Base-by-base conservation (phyloP, 2,888 invertebrate species). In the Sceliomorpha sp. region DNA sequence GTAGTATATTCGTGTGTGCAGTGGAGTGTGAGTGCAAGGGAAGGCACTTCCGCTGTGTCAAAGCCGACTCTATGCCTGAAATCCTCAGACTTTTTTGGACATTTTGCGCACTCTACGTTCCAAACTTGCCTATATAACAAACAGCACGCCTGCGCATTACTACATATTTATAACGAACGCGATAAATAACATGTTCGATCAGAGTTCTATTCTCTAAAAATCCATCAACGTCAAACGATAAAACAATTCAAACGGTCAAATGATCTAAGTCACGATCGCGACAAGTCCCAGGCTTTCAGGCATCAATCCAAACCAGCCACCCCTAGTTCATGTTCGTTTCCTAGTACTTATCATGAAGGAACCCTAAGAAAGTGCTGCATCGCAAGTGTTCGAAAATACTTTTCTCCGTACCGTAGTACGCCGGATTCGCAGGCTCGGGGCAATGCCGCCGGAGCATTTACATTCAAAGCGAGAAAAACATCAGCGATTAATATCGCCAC, bases 1-100 rank as follows among this genome's bases (percentile, higher is more conserved):
- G 63, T 70, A 59, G 63, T 63, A 70, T 72, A 63, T 69, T n/a
- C 66, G 69, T 75, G 78, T 70, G 77, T 83, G 78, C 77, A 81
- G 78, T 81, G 80, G 81, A 82, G 82, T 85, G 79, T 77, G 75
- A 85, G 87, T 87, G 87, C 86, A 85, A 83, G 82, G 85, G 82
- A 87, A 87, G 87, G 87, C 87, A 87, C 86, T 87, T 87, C 78
- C 83, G 84, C 86, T 86, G 82, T 81, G 76, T 81, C 67, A 67
- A 60, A 72, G 63, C 60, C 60, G 70, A 70, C 60, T 66, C 39
- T 60, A 59, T 63, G 59, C 64, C 70, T 64, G 70, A 34, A 70
- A 70, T 59, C 70, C 51, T 26, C 24, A 34, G 42, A 70, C 58
- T 45, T 17, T 40, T 36, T 15, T 32, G 26, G 20, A 27, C 56